Conservation (phyloP, 2,113 vertebrate genomes). For the Athene noctua region DNA sequence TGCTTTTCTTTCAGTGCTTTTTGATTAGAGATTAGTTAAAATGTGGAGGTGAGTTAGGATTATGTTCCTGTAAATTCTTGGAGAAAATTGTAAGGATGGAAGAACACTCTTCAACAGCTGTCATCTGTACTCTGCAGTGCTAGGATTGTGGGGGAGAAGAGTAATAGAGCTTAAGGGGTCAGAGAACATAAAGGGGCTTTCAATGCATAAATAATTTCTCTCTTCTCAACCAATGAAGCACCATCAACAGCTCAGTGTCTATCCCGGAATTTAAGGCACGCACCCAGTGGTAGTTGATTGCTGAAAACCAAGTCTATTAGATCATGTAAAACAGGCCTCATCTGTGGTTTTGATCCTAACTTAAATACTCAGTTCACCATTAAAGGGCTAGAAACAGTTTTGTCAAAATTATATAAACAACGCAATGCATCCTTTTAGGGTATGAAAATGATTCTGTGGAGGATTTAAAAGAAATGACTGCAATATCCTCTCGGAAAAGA, state of each 20-base stretch:
- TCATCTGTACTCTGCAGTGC: background rate
- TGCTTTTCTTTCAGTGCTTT: background rate
- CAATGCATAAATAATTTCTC: background rate
- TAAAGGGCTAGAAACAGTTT: background rate
- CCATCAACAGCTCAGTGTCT: background rate
- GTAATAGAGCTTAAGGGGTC: background rate
- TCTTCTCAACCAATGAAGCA: background rate
- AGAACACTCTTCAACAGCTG: background rate
- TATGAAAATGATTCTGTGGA: conserved; percentile 93
- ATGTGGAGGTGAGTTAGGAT: background rate
- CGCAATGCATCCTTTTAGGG: conserved; percentile 73
- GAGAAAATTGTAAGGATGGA: background rate
- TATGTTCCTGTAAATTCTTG: background rate
- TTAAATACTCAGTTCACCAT: background rate
- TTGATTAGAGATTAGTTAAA: background rate
- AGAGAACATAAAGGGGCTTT: background rate
- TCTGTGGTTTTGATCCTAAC: background rate
- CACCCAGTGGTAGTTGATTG: background rate
- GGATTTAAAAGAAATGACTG: conserved; percentile 90
- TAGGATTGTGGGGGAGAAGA: background rate
- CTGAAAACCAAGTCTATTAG: background rate
- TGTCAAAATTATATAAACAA: background rate
- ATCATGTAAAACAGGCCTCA: background rate
- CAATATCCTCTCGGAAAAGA: conserved; percentile 91
- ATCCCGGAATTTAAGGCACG: background rate